Base-by-base conservation (phyloP, 2,113 vertebrate species). In the Shinisaurus crocodilurus region DNA sequence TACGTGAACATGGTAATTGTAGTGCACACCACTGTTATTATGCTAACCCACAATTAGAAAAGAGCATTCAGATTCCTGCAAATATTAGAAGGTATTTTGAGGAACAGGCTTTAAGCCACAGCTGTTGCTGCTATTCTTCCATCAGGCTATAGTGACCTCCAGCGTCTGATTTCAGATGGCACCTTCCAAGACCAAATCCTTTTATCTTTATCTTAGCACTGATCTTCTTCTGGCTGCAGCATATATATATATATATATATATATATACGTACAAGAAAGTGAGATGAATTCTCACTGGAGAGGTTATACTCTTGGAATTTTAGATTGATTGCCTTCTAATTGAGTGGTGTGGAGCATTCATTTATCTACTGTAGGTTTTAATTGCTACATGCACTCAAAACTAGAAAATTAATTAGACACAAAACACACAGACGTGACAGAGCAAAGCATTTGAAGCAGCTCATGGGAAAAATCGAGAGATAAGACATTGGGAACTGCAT, bases 91-190 rank as follows among this genome's bases (percentile, higher is more conserved):
- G 37, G 12, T 13, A 1, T 83, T 92, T 75, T 34, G 70, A 84
- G 72, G 65, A 25, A 60, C 29, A 43, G 8, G 1, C 1, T 43
- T 74, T 1, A 0, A 34, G 27, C 92, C 34, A 15, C 0, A 3
- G 37, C 0, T 27, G 40, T n/a, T 70, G n/a, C 29, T 34, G 8
- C 13, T 0, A 0, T 54, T 93, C 90, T 95, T 96, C 93, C 76
- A 80, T 94, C 94, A 89, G 96, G 74, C 92, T 96, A 89, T 95
- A 95, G 96, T 95, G 96, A 96, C 95, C 95, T 95, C 95, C 95
- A 94, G 94, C 96, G 96, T 57, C 95, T 60, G 0, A 0, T 88
- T 40, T 87, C n/a, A 86, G 0, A 96, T 0, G 1, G 84, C 95
- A 95, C 74, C 81, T 48, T 90, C 57, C 0, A 1, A 3, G 0